Conservation (phyloP, 2,113 vertebrate species). For the Toxostoma redivivum region DNA sequence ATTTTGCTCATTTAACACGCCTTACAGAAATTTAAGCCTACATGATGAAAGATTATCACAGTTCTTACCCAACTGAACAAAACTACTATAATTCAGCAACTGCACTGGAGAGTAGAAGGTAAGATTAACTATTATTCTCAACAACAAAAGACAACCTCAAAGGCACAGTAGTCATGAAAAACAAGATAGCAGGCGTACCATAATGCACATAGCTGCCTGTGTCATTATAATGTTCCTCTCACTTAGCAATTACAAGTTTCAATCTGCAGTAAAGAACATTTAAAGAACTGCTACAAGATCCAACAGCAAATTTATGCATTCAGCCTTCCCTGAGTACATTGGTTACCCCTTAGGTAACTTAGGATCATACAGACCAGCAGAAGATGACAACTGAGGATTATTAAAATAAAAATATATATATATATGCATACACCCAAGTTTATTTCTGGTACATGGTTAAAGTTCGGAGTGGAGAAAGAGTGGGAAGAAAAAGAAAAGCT, state of each 20-base stretch:
- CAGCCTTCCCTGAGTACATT: not conserved
- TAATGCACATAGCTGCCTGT: rapidly evolving
- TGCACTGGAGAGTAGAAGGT: not conserved
- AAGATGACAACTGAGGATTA: not conserved
- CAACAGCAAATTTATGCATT: not conserved
- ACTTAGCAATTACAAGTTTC: not conserved
- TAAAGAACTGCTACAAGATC: not conserved
- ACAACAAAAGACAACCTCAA: not conserved
- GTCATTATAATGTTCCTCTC: not conserved
- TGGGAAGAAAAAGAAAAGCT: not conserved
- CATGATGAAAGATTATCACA: not conserved
- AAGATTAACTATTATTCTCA: not conserved
- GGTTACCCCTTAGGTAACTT: not conserved
- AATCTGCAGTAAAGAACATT: not conserved
- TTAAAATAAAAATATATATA: too few species aligned
- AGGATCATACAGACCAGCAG: not conserved
- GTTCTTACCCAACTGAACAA: not conserved
- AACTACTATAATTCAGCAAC: not conserved
- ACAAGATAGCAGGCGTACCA: not conserved
- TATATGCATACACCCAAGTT: not conserved
- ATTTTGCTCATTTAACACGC: not conserved
- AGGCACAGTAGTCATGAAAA: not conserved
- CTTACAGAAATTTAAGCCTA: not conserved
- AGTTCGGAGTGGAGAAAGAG: not conserved
- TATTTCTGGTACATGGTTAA: not conserved